Evolutionary conservation across 2,797 vertebrate genomes (phyloP).

Genomic region (Leptoclinus maculatus): DNA sequence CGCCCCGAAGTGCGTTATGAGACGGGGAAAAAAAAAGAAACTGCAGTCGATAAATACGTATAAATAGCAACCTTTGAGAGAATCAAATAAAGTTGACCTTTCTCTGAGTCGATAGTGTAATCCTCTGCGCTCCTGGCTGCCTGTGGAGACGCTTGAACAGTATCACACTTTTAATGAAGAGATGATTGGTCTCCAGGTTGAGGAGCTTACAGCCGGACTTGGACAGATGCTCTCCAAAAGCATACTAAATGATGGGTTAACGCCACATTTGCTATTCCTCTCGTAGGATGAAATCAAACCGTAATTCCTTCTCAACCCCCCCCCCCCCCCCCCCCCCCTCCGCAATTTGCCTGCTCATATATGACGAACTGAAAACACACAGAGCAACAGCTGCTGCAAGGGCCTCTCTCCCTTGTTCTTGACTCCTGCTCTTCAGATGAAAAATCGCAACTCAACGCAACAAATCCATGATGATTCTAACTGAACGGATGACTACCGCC

Average conservation of each 20-base stretch:
- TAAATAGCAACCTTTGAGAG: slow-evolving; percentile 80
- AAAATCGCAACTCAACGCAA: not conserved
- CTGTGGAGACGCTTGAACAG: slow-evolving; percentile 62
- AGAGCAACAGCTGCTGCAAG: slow-evolving; percentile 1
- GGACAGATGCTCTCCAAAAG: slow-evolving; percentile 71
- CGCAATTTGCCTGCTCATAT: slow-evolving; percentile 17
- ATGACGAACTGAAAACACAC: slow-evolving; percentile 4
- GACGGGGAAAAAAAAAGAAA: slow-evolving; percentile 37
- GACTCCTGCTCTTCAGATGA: not conserved
- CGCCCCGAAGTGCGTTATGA: slow-evolving; percentile 55
- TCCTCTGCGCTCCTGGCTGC: slow-evolving; percentile 62
- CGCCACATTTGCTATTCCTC: slow-evolving; percentile 57
- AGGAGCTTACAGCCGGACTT: slow-evolving; percentile 65
- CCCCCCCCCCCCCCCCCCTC: not conserved
- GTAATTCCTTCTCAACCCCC: slow-evolving; percentile 7
- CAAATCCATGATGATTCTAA: slow-evolving; percentile 29
- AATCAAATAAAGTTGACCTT: slow-evolving; percentile 82
- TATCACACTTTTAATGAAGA: slow-evolving; percentile 74
- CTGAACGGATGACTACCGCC: slow-evolving; percentile 14
- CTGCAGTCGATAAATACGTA: slow-evolving; percentile 70
- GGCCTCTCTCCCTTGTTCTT: not conserved
- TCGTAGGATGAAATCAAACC: slow-evolving; percentile 31
- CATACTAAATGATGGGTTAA: slow-evolving; percentile 77
- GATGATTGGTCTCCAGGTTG: slow-evolving; percentile 70
- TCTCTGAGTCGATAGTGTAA: slow-evolving; percentile 68